Evolutionary conservation across 35 echinoderm and acorn worm genomes (phyloP).

Genomic region (Anneissia japonica): DNA sequence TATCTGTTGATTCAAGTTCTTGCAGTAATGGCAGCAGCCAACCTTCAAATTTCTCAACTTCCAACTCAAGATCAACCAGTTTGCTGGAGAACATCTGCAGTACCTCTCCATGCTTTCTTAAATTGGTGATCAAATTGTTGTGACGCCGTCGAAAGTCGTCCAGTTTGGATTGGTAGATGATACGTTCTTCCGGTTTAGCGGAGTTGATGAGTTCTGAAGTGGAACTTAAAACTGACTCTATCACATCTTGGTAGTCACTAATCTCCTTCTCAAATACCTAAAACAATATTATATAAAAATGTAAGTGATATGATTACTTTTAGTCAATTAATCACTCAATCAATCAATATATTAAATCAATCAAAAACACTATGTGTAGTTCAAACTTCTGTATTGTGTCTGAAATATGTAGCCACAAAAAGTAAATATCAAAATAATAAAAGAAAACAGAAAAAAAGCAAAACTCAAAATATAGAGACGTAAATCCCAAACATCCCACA

Average conservation of each 20-base stretch:
- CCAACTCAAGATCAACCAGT: slow-evolving; percentile 71
- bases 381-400: not conserved
- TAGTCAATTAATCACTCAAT: not conserved
- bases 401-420: not conserved
- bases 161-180: slow-evolving; percentile 52
- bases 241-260: slow-evolving; percentile 57
- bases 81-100: slow-evolving; percentile 51
- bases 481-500: too few relatives aligned
- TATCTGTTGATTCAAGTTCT: slow-evolving; percentile 54
- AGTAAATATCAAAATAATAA: too few relatives aligned
- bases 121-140: slow-evolving; percentile 34
- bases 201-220: slow-evolving; percentile 45
- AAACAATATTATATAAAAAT: not conserved
- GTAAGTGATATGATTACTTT: not conserved
- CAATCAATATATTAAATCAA: not conserved
- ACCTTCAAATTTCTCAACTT: slow-evolving; percentile 90
- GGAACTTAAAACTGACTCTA: slow-evolving; percentile 64
- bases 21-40: slow-evolving; percentile 78
- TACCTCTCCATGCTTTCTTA: slow-evolving; percentile 51
- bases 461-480: too few relatives aligned
- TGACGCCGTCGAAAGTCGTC: slow-evolving; percentile 67
- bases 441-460: too few relatives aligned
- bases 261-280: slow-evolving; percentile 89
- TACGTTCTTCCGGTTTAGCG: slow-evolving; percentile 63
- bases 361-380: not conserved